These are phyloP conservation scores for Agrochola litura DNA, from an alignment of 2,888 invertebrate genomes.

Conservation along the genomic window DNA sequence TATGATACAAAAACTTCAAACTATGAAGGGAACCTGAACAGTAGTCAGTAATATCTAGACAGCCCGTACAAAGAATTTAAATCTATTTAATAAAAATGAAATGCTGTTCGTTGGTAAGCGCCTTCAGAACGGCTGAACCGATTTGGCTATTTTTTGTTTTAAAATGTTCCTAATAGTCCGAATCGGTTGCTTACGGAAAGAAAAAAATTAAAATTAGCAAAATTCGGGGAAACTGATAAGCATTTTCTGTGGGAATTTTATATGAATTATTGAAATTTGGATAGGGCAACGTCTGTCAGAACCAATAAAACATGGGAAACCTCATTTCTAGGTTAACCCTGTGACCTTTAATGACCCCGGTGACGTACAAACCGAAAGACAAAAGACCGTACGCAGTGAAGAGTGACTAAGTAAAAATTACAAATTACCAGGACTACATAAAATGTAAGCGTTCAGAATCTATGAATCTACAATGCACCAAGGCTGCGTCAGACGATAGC, in stretches of 20 bases:
- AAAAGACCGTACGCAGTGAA: conserved; percentile 23
- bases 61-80: not conserved
- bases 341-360: conserved; percentile 6
- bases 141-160: no score
- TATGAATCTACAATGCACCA: conserved; percentile 74
- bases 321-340: conserved; percentile 9
- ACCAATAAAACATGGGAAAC: not conserved
- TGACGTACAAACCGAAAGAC: conserved; percentile 14
- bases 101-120: no score
- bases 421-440: conserved; percentile 58
- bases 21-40: not conserved
- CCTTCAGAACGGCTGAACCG: no score
- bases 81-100: not conserved
- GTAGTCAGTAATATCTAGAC: not conserved
- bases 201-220: no score
- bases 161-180: no score
- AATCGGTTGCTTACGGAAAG: no score
- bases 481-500: conserved; percentile 66
- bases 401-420: conserved; percentile 56
- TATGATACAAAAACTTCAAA: not conserved
- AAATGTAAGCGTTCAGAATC: conserved; percentile 65
- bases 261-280: no score
- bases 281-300: no score
- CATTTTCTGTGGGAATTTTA: no score
- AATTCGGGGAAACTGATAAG: no score